These are phyloP conservation scores for Cephalophus harveyi DNA, from an alignment of 2,113 vertebrate genomes.

Conservation along the genomic window DNA sequence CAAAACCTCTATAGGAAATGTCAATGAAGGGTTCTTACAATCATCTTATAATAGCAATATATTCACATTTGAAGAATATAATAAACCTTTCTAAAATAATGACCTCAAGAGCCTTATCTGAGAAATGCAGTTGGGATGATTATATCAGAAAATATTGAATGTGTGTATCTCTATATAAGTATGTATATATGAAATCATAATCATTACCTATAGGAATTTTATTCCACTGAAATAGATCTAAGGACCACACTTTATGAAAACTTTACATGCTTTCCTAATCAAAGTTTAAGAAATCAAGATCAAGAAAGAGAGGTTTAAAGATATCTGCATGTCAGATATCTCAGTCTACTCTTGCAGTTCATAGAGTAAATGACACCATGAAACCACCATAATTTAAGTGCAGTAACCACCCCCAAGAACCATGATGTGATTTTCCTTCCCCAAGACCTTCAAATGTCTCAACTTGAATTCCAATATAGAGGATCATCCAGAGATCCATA, in stretches of 20 bases:
- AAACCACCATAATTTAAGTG: background rate
- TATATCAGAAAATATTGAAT: background rate
- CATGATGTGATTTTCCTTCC: background rate
- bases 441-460: background rate
- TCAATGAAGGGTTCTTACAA: background rate
- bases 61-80: background rate
- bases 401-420: background rate
- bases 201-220: background rate
- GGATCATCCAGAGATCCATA: background rate
- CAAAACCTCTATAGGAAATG: background rate
- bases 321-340: background rate
- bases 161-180: background rate
- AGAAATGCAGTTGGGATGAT: background rate
- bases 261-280: background rate
- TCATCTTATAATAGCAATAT: background rate
- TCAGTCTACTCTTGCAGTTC: background rate
- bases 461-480: background rate
- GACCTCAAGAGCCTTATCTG: background rate
- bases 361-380: background rate
- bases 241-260: background rate
- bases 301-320: background rate
- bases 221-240: background rate
- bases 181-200: background rate
- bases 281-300: background rate
- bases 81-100: background rate